phyloP scores from a whole-genome alignment of 2,888 invertebrate species.

The Metallyticus violacea region DNA sequence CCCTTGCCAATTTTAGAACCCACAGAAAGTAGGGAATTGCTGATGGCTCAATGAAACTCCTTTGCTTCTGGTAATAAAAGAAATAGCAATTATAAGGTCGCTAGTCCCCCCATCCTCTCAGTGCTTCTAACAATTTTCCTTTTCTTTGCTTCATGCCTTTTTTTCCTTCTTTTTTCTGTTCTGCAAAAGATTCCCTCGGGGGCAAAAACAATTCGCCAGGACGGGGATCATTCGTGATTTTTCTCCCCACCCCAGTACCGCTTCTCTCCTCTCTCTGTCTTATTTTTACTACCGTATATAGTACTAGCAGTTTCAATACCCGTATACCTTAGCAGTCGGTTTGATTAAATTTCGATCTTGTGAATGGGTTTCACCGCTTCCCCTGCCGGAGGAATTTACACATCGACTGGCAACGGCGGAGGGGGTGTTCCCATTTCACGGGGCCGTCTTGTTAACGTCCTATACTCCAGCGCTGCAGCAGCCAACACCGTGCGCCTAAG shows the following conservation, averaged over 20 bases:
- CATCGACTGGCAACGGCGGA: neutral
- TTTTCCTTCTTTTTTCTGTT: neutral
- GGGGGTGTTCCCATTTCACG: constrained; percentile 5
- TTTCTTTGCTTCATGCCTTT: neutral
- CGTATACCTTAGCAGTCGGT: constrained; percentile 15
- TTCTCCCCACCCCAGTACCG: neutral
- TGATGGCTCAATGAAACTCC: neutral
- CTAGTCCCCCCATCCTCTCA: neutral
- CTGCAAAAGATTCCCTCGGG: neutral
- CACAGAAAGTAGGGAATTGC: neutral
- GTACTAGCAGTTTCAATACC: neutral
- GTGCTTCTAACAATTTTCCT: neutral
- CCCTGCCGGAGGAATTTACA: constrained; percentile 23
- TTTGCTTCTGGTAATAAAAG: neutral
- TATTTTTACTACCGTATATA: constrained; percentile 12
- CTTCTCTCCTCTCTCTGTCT: neutral
- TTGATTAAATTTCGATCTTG: constrained; percentile 20
- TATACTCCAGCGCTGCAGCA: neutral
- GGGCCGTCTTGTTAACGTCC: constrained; percentile 18
- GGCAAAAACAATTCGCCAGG: neutral
- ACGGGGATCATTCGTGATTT: neutral
- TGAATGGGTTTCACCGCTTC: constrained; percentile 14
- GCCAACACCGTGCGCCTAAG: neutral
- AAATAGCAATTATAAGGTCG: neutral
- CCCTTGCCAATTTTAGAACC: too few relatives aligned